Percentiles rank a stretch among this genome's conserved stretches.
These are phyloP conservation scores for Telmatherina bonti DNA, from an alignment of 2,797 vertebrate species.

Conservation along the genomic window DNA sequence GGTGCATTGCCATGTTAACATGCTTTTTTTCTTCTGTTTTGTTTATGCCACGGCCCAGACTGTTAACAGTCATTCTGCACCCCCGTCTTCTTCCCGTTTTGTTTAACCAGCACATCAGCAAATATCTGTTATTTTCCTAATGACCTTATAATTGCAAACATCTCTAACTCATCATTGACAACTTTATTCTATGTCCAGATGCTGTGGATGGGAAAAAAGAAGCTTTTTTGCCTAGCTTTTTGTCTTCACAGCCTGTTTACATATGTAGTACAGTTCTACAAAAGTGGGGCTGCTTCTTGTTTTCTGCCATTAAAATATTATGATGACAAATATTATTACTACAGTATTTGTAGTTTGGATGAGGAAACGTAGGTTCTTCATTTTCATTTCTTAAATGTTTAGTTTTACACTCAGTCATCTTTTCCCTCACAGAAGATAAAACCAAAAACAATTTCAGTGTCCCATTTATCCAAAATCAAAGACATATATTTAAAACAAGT, in stretches of 20 bases:
- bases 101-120: slow-evolving; percentile 29
- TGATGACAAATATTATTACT: slow-evolving; percentile 48
- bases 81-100: slow-evolving; percentile 25
- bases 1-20: too few relatives aligned
- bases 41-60: slow-evolving; percentile 14
- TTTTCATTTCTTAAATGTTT: slow-evolving; percentile 39
- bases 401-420: slow-evolving; percentile 18
- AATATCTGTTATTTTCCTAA: slow-evolving; percentile 35
- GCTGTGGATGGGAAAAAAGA: slow-evolving; percentile 26
- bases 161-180: slow-evolving; percentile 25
- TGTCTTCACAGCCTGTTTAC: slow-evolving; percentile 50
- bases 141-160: slow-evolving; percentile 53
- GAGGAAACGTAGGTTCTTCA: slow-evolving; percentile 44
- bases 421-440: slow-evolving; percentile 24
- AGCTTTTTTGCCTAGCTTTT: slow-evolving; percentile 22
- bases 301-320: slow-evolving; percentile 56
- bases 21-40: neutral
- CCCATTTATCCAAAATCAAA: neutral
- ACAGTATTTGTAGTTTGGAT: slow-evolving; percentile 34
- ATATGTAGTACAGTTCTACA: slow-evolving; percentile 32
- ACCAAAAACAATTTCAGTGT: slow-evolving; percentile 28
- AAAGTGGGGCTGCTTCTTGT: slow-evolving; percentile 39
- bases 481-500: slow-evolving; percentile 26
- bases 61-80: slow-evolving; percentile 5
- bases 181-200: slow-evolving; percentile 43